Evolutionary conservation across 2,113 vertebrate genomes (phyloP), one percentile per base, ranked within the genome.

Genomic region (Chauna torquata): DNA sequence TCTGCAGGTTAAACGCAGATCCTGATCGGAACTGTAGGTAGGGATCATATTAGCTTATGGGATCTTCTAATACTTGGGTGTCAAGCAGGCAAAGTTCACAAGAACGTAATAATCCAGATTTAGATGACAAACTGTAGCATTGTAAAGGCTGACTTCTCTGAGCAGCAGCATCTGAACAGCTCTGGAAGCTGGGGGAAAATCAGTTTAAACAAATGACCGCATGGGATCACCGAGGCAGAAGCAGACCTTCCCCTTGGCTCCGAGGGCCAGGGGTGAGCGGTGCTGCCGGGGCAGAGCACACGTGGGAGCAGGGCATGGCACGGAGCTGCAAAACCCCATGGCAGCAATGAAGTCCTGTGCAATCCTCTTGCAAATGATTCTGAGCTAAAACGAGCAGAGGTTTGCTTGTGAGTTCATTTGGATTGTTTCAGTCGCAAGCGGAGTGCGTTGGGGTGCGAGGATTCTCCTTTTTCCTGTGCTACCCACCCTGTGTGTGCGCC

Each of bases 61-160:
- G 13, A 8, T 10, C 44, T 20, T 76, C 24, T 15, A 14, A 25
- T 44, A 6, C 10, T 47, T 28, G 0, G 1, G 20, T 10, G 32
- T 40, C 23, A 9, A 27, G 34, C 36, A 54, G 59, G 54, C 7
- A 6, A 57, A 44, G 24, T n/a, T 34, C 20, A 3, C 0, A 6
- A 32, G 49, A 50, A 13, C 10, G 9, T 2, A 16, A 19, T 20
- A 24, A 49, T 4, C 3, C 2, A 16, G 12, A 16, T 24, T 38
- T n/a, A 13, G 36, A 54, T 55, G 8, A 32, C 64, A 40, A 84
- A 27, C 55, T 0, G 0, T 7, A 12, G 6, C 1, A 1, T 20
- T n/a, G 47, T 52, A 36, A 24, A 30, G 19, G 4, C 50, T 4
- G 59, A 9, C 1, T 0, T 25, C 25, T 47, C 61, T 4, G 62